These are phyloP conservation scores for Acanthopagrus latus DNA, from an alignment of 2,797 vertebrate species.

Conservation along the genomic window DNA sequence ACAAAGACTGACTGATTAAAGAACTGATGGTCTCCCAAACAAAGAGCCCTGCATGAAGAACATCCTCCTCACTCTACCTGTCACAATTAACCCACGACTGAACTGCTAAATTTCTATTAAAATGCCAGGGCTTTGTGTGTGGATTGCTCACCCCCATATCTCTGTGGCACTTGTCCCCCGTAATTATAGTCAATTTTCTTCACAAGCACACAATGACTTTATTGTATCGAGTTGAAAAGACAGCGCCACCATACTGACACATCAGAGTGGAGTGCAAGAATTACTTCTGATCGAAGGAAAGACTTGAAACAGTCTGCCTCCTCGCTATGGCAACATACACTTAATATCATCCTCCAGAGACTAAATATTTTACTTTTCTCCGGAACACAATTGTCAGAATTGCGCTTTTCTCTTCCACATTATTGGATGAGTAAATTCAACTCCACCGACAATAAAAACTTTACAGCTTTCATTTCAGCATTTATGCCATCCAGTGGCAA, in stretches of 20 bases:
- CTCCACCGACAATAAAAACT: slow-evolving; percentile 42
- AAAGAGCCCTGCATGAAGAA: slow-evolving; percentile 37
- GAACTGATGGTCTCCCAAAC: slow-evolving; percentile 37
- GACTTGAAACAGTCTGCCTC: slow-evolving; percentile 33
- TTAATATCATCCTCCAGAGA: slow-evolving; percentile 16
- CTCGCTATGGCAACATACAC: slow-evolving; percentile 26
- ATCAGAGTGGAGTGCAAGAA: slow-evolving; percentile 39
- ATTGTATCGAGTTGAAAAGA: slow-evolving; percentile 66
- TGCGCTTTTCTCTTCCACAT: slow-evolving; percentile 33
- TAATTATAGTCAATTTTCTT: slow-evolving; percentile 70
- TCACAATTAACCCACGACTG: slow-evolving; percentile 65
- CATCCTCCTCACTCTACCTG: slow-evolving; percentile 61
- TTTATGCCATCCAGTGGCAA: slow-evolving; percentile 43
- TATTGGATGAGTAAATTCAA: slow-evolving; percentile 63
- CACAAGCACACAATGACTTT: slow-evolving; percentile 65
- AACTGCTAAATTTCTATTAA: slow-evolving; percentile 67
- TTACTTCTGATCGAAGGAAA: slow-evolving; percentile 35
- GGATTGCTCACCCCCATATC: slow-evolving; percentile 53
- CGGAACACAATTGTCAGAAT: slow-evolving; percentile 20
- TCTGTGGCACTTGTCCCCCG: slow-evolving; percentile 47
- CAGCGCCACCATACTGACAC: slow-evolving; percentile 31
- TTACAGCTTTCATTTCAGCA: slow-evolving; percentile 58
- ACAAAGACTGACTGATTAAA: slow-evolving; percentile 36
- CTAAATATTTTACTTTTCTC: slow-evolving; percentile 37
- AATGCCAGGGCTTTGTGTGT: slow-evolving; percentile 69